Evolutionary conservation across 2,888 invertebrate genomes (phyloP).

Genomic region (Macrophya annulata): DNA sequence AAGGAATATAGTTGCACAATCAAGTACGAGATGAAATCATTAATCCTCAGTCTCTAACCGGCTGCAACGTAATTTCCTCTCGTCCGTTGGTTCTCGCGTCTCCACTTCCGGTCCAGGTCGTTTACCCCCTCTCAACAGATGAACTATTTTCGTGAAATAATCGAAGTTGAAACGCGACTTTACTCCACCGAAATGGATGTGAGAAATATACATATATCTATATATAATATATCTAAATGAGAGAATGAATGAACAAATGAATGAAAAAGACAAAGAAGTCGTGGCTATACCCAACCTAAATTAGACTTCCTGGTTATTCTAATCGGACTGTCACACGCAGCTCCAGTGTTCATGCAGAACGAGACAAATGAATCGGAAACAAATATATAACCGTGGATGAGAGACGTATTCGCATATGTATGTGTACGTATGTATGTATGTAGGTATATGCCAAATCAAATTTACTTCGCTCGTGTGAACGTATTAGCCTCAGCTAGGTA

Average conservation of each 20-base stretch:
- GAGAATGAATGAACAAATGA: background rate
- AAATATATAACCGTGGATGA: conserved; percentile 10
- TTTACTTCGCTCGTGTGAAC: background rate
- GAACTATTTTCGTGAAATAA: conserved; percentile 42
- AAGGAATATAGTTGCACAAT: conserved; percentile 34
- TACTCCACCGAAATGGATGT: background rate
- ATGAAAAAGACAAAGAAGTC: background rate
- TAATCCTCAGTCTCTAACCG: conserved; percentile 38
- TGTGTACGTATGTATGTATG: background rate
- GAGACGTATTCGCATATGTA: background rate
- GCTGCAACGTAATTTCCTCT: conserved; percentile 53
- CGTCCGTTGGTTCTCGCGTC: conserved; percentile 50
- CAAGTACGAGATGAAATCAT: conserved; percentile 50
- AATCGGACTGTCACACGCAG: conserved; percentile 45
- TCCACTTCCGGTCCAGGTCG: conserved; percentile 52
- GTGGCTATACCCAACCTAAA: conserved; percentile 9
- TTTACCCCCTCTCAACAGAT: background rate
- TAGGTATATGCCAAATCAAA: background rate
- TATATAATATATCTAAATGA: background rate
- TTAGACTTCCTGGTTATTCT: conserved; percentile 47
- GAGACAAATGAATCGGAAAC: conserved; percentile 43
- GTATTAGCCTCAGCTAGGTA: conserved; percentile 10
- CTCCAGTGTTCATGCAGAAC: background rate
- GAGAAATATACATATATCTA: background rate
- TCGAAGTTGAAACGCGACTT: conserved; percentile 19